These are phyloP conservation scores for Lagodon rhomboides DNA, from an alignment of 2,797 vertebrate genomes.

Conservation along the genomic window DNA sequence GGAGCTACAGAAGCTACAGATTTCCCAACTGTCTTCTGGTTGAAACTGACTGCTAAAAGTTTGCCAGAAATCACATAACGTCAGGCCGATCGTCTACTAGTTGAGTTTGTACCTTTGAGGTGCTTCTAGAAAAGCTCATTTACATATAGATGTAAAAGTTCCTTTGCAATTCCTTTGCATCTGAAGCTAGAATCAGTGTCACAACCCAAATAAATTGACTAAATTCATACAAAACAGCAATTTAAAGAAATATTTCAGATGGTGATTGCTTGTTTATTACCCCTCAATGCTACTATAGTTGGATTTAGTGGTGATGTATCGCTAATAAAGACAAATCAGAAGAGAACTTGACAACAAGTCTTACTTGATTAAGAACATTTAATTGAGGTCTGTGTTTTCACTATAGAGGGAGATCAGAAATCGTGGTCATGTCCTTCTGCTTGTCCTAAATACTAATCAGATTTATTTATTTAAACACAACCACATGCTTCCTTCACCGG, in stretches of 20 bases:
- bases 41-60: slow-evolving; percentile 2
- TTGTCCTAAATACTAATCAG: neutral
- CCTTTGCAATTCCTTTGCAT: neutral
- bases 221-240: neutral
- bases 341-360: slow-evolving; percentile 1
- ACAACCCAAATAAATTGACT: neutral
- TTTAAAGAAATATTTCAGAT: neutral
- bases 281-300: neutral
- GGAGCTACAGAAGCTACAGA: neutral
- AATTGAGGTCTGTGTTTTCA: neutral
- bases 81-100: neutral
- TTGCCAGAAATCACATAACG: neutral
- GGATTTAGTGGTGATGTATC: neutral
- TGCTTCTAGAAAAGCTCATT: neutral
- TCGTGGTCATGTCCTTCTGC: neutral
- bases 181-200: neutral
- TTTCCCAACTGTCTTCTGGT: neutral
- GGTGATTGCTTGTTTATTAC: neutral
- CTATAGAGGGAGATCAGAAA: neutral
- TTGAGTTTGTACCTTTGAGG: too few species aligned
- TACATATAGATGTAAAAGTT: neutral
- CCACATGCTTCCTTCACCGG: neutral
- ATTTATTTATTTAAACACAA: neutral
- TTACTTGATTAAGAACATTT: neutral
- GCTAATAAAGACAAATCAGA: neutral